These are phyloP conservation scores for Vulpes vulpes DNA, from an alignment of 2,113 vertebrate species.

Conservation along the genomic window DNA sequence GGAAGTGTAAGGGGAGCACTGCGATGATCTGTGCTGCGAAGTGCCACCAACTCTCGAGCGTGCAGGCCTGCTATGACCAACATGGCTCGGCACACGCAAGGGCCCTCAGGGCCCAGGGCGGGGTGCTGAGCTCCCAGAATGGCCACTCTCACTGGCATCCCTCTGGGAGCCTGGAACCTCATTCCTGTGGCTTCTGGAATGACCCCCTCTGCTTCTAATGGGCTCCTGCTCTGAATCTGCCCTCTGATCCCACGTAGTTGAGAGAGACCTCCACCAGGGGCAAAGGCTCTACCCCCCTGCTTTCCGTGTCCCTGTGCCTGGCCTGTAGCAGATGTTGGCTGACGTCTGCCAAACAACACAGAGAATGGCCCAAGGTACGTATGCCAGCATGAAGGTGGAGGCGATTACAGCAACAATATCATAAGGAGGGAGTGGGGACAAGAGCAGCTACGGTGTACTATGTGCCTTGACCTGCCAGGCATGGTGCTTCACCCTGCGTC, in stretches of 20 bases:
- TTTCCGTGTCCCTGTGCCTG: not conserved
- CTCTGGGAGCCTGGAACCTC: not conserved
- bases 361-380: accelerated
- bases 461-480: accelerated
- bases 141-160: too few species aligned
- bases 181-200: not conserved
- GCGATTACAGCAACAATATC: accelerated
- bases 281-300: not conserved
- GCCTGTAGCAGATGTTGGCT: not conserved
- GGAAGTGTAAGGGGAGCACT: not conserved
- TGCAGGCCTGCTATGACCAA: too few species aligned
- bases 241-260: not conserved
- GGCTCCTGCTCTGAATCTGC: not conserved
- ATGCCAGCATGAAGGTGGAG: accelerated
- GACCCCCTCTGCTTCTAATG: not conserved
- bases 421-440: accelerated
- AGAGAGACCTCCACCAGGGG: not conserved
- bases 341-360: not conserved
- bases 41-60: not conserved
- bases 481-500: accelerated
- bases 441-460: accelerated
- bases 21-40: not conserved
- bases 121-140: not conserved
- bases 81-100: accelerated
- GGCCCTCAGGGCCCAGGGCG: not conserved